Evolutionary conservation across 2,888 invertebrate species (phyloP).

Genomic region (Tachystola acroxantha): DNA sequence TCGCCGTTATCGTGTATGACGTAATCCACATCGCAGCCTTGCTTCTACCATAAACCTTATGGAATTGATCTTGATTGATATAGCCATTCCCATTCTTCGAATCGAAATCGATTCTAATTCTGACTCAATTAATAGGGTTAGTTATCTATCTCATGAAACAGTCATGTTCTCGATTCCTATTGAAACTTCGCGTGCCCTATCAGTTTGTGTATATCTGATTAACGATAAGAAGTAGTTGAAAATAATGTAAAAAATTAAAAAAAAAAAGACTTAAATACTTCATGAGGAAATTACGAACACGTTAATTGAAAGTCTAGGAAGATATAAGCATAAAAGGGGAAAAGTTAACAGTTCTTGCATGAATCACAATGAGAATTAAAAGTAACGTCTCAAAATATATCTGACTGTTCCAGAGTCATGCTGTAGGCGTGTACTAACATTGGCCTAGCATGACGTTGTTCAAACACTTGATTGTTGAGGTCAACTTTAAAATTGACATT

Average conservation of each 20-base stretch:
- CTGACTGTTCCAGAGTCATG: conserved; percentile 4
- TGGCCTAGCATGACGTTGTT: conserved; percentile 30
- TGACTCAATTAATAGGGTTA: not conserved
- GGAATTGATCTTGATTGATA: conserved; percentile 6
- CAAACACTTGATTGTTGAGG: conserved; percentile 36
- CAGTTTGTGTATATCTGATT: conserved; percentile 37
- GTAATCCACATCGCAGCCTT: conserved; percentile 48
- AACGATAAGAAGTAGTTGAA: conserved; percentile 39
- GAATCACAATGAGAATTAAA: conserved; percentile 5
- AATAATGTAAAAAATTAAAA: conserved; percentile 31
- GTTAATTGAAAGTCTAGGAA: not conserved
- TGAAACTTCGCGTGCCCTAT: conserved; percentile 40
- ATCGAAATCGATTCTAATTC: conserved; percentile 11
- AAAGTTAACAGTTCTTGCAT: not conserved
- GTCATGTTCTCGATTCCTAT: conserved; percentile 23
- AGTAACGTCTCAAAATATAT: conserved; percentile 1
- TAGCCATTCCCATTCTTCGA: conserved; percentile 20
- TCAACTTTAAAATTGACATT: conserved; percentile 25
- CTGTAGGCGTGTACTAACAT: conserved; percentile 54
- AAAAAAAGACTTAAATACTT: conserved; percentile 16
- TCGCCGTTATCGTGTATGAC: conserved; percentile 67
- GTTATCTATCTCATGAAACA: not conserved
- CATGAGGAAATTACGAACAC: not conserved
- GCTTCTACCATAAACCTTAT: conserved; percentile 21
- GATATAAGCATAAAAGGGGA: not conserved